Evolutionary conservation across 2,797 vertebrate species (phyloP).

Genomic region (Anguilla anguilla): DNA sequence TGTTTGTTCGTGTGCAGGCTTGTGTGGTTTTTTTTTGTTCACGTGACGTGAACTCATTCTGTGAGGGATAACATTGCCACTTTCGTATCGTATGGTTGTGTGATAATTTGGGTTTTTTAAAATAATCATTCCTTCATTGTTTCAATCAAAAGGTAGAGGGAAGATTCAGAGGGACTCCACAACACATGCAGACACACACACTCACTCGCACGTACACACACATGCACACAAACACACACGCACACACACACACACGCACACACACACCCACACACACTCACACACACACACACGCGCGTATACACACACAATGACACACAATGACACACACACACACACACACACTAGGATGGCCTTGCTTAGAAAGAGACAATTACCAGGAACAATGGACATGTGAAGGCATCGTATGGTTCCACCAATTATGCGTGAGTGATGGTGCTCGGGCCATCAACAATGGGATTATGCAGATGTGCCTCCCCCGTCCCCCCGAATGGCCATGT

Average conservation of each 20-base stretch:
- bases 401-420: constrained; percentile 35
- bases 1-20: not conserved
- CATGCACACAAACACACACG: too few relatives aligned
- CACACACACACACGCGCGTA: not conserved
- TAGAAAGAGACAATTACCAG: constrained; percentile 48
- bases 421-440: constrained; percentile 32
- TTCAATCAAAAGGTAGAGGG: not conserved
- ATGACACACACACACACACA: constrained; percentile 15
- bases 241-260: too few relatives aligned
- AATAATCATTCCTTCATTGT: not conserved
- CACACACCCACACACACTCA: too few relatives aligned
- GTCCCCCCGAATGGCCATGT: constrained; percentile 14
- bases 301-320: too few relatives aligned
- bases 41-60: constrained; percentile 23
- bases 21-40: too few relatives aligned
- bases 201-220: not conserved
- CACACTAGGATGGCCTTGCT: constrained; percentile 40
- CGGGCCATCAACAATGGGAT: constrained; percentile 41
- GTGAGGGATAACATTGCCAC: not conserved
- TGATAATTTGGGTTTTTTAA: not conserved
- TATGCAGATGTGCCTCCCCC: constrained; percentile 45
- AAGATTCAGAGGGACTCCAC: not conserved
- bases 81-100: not conserved
- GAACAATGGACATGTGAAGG: constrained; percentile 42
- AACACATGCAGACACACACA: not conserved